Conservation (phyloP, 2,797 vertebrate species). For the Amphiprion clarkii region DNA sequence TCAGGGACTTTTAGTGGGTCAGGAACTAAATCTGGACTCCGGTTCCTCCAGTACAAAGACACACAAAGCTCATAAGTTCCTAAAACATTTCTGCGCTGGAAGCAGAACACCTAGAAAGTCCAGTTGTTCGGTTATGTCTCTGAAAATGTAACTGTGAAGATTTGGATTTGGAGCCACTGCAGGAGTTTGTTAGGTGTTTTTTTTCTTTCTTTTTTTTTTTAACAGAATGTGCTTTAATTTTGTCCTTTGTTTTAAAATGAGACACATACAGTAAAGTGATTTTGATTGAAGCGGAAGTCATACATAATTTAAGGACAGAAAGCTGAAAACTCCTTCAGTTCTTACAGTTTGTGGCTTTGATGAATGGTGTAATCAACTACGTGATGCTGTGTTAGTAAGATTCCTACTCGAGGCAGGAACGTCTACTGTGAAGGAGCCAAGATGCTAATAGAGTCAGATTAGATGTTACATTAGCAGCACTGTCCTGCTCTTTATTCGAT, state of each 20-base stretch:
- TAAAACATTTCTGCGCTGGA: not conserved
- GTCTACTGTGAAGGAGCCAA: not conserved
- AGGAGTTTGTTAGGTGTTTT: not conserved
- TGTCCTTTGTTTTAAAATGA: too few relatives aligned
- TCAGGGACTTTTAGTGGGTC: too few relatives aligned
- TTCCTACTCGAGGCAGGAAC: not conserved
- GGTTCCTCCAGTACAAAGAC: not conserved
- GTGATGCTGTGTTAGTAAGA: not conserved
- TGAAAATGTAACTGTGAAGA: not conserved
- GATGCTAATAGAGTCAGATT: not conserved
- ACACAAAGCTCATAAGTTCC: not conserved
- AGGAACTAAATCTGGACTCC: not conserved
- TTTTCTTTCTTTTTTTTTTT: too few relatives aligned
- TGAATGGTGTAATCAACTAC: not conserved
- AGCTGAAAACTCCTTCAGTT: too few relatives aligned
- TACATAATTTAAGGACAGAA: too few relatives aligned
- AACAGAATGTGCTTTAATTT: too few relatives aligned
- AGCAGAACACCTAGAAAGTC: not conserved
- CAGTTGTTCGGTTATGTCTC: too few relatives aligned
- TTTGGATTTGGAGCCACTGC: not conserved
- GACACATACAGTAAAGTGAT: too few relatives aligned
- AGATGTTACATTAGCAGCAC: conserved; percentile 10
- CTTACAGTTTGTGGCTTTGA: too few relatives aligned
- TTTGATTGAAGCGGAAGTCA: too few relatives aligned
- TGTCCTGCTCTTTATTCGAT: not conserved